Conservation (phyloP, 2,113 vertebrate genomes). For the Solea senegalensis region DNA sequence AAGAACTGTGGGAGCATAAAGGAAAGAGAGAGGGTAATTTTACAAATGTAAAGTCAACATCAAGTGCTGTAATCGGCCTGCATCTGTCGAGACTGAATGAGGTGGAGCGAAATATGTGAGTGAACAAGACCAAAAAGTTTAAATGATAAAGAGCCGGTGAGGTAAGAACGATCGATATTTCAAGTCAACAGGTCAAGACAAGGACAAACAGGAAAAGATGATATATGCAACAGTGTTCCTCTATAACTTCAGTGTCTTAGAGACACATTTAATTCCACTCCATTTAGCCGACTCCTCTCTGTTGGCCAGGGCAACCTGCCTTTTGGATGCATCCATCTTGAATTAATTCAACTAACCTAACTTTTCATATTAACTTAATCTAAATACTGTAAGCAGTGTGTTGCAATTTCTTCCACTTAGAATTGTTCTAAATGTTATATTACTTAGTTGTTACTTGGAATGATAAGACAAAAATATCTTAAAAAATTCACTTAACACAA, state of each 20-base stretch:
- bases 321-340: too few species aligned
- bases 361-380: too few species aligned
- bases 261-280: too few species aligned
- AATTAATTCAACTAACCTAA: too few species aligned
- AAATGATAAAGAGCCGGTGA: constrained; percentile 6
- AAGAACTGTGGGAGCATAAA: constrained; percentile 90
- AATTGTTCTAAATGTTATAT: too few species aligned
- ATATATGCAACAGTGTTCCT: constrained; percentile 47
- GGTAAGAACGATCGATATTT: constrained; percentile 28
- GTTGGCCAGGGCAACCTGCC: too few species aligned
- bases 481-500: too few species aligned
- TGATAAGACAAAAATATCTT: too few species aligned
- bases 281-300: too few species aligned
- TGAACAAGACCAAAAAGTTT: neutral
- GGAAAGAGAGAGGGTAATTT: constrained; percentile 25
- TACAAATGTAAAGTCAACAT: neutral
- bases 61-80: constrained; percentile 1
- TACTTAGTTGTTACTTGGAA: too few species aligned
- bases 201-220: constrained; percentile 16
- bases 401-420: too few species aligned
- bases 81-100: constrained; percentile 13
- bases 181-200: constrained; percentile 37
- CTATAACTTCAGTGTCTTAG: neutral
- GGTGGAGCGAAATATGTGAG: neutral
- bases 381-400: too few species aligned